phyloP scores from a whole-genome alignment of 2,888 invertebrate species.

The Troglohyphantes excavatus region DNA sequence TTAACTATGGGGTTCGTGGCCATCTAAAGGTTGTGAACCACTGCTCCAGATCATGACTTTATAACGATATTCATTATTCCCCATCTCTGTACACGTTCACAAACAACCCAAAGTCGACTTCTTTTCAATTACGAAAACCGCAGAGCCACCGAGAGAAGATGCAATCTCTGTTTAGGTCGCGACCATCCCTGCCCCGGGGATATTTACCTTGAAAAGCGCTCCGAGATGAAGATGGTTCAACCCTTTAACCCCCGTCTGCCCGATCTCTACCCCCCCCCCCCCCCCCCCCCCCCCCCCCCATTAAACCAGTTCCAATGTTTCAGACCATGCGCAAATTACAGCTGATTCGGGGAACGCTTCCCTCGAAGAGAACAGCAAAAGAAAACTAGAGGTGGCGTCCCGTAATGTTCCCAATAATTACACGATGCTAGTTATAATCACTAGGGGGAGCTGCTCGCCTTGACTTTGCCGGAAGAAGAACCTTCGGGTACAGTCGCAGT shows the following conservation, averaged over 20 bases:
- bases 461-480: conserved; percentile 71
- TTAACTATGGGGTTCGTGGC: too few species aligned
- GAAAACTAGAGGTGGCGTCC: neutral
- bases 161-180: neutral
- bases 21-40: too few species aligned
- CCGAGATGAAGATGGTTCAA: neutral
- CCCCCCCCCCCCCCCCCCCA: neutral
- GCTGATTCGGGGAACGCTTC: conserved; percentile 12
- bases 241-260: neutral
- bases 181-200: neutral
- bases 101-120: too few species aligned
- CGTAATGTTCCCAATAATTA: conserved; percentile 70
- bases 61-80: too few species aligned
- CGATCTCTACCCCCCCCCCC: too few species aligned
- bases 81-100: too few species aligned
- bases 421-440: conserved; percentile 40
- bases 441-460: conserved; percentile 53
- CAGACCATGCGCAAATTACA: neutral
- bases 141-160: neutral
- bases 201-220: neutral
- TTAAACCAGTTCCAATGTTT: conserved; percentile 20
- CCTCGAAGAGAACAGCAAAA: neutral
- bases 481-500: conserved; percentile 12
- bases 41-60: too few species aligned
- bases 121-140: too few species aligned